These are phyloP conservation scores for Alaudala cheleensis DNA, from an alignment of 2,113 vertebrate species.

Conservation along the genomic window DNA sequence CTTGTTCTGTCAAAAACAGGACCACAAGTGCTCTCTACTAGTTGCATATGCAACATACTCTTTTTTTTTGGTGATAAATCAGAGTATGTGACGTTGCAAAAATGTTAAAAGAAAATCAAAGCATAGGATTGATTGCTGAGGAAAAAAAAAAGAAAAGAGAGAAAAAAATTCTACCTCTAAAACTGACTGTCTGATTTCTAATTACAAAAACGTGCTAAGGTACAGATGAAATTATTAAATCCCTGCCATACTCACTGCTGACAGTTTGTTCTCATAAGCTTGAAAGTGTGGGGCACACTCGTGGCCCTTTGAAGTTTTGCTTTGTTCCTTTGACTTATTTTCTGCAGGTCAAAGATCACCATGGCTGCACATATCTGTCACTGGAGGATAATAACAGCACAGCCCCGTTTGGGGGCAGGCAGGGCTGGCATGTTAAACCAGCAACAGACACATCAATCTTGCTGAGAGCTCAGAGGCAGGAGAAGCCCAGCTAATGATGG, in stretches of 20 bases:
- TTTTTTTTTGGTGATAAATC: background rate
- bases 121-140: background rate
- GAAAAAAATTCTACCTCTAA: background rate
- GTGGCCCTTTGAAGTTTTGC: constrained; percentile 59
- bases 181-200: constrained; percentile 1
- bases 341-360: constrained; percentile 61
- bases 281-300: constrained; percentile 1
- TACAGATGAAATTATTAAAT: constrained; percentile 9
- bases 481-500: constrained; percentile 11
- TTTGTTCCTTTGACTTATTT: constrained; percentile 67
- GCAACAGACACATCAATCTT: constrained; percentile 36
- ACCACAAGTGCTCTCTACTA: background rate
- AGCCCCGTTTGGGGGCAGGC: constrained; percentile 27
- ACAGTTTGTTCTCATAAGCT: constrained; percentile 31
- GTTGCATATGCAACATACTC: background rate
- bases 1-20: constrained; percentile 5
- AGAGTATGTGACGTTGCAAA: background rate
- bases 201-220: constrained; percentile 13
- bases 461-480: background rate
- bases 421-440: background rate
- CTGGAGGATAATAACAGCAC: constrained; percentile 51
- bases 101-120: background rate
- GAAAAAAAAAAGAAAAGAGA: background rate
- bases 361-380: constrained; percentile 41
- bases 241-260: background rate